These are phyloP conservation scores for Hypotaenidia okinawae DNA, from an alignment of 2,797 vertebrate species.

Conservation along the genomic window DNA sequence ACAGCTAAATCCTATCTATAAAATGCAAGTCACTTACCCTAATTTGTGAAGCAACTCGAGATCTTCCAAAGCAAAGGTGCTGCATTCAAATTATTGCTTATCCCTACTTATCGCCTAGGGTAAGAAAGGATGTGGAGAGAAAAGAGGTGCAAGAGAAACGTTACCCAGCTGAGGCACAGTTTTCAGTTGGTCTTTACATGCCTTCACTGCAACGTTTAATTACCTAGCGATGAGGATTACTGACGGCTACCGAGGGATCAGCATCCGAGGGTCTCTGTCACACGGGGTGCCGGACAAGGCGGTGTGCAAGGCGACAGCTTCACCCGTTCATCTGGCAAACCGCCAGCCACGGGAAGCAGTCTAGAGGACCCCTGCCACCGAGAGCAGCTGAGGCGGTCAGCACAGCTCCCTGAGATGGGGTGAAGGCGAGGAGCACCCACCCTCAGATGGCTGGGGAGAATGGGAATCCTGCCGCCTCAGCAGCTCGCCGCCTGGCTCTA, in stretches of 20 bases:
- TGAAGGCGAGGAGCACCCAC: neutral
- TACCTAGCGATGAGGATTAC: neutral
- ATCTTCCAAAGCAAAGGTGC: neutral
- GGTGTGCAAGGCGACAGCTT: neutral
- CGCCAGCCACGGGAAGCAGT: neutral
- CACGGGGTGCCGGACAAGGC: neutral
- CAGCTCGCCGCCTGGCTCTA: neutral
- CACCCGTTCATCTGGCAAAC: neutral
- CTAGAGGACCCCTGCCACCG: neutral
- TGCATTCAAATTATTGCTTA: neutral
- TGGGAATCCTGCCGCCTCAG: neutral
- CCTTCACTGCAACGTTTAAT: neutral
- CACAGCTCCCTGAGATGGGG: neutral
- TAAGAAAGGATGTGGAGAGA: neutral
- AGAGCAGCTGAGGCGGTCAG: neutral
- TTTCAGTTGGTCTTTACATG: neutral
- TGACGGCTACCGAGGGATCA: neutral
- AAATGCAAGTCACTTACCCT: conserved; percentile 38
- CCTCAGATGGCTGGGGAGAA: no score
- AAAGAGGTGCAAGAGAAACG: neutral
- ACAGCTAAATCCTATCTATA: neutral
- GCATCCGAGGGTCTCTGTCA: neutral
- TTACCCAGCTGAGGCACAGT: neutral
- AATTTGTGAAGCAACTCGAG: neutral
- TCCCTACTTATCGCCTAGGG: neutral